Conservation (phyloP, 2,888 invertebrate genomes). For the Ectemnius continuus region DNA sequence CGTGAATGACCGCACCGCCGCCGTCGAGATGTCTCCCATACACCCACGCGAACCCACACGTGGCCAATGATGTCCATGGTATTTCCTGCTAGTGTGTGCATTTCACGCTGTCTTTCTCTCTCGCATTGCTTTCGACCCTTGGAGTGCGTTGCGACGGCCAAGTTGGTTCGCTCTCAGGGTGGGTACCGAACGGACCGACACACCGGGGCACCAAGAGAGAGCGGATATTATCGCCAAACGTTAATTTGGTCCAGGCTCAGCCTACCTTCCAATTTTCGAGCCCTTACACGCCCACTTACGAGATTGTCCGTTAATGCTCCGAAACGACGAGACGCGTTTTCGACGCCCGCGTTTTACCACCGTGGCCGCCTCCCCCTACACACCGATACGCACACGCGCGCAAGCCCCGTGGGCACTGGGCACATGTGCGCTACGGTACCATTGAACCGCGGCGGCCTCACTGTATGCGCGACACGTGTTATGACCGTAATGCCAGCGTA, state of each 20-base stretch:
- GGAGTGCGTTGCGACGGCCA: constrained; percentile 38
- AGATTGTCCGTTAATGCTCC: constrained; percentile 76
- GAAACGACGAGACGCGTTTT: constrained; percentile 74
- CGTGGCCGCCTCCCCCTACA: constrained; percentile 3
- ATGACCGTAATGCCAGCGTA: constrained; percentile 1
- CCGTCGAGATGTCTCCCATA: constrained; percentile 49
- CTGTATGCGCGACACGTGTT: constrained; percentile 3
- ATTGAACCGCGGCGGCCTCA: background rate
- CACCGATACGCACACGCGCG: background rate
- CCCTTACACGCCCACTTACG: constrained; percentile 77
- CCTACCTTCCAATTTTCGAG: constrained; percentile 78
- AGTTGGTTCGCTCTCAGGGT: constrained; percentile 49
- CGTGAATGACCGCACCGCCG: constrained; percentile 58
- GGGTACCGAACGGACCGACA: constrained; percentile 50
- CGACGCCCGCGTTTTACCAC: constrained; percentile 67
- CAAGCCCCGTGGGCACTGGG: background rate
- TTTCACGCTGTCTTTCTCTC: constrained; percentile 8
- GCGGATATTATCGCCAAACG: constrained; percentile 78
- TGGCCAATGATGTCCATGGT: background rate
- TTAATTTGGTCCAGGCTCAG: constrained; percentile 76
- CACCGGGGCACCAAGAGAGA: constrained; percentile 61
- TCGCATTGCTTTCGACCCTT: constrained; percentile 31
- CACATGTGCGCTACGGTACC: background rate
- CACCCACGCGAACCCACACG: constrained; percentile 51
- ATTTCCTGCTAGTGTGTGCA: background rate